Conservation (phyloP, 2,888 invertebrate species). For the Idaea biselata region DNA sequence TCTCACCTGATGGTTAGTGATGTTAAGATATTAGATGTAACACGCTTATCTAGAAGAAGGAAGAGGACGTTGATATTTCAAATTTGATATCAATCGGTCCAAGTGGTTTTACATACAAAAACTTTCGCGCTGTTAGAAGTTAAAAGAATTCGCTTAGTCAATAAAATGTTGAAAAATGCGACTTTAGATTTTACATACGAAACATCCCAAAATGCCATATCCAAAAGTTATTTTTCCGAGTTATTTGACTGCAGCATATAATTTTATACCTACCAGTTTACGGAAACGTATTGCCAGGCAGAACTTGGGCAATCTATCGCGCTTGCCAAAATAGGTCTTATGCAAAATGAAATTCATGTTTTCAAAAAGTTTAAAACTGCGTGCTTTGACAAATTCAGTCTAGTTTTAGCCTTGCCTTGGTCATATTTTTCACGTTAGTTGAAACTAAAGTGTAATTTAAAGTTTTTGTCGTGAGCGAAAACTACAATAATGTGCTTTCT, state of each 20-base stretch:
- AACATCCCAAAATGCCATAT: not conserved
- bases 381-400: conserved; percentile 8
- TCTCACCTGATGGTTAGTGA: too few relatives aligned
- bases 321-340: conserved; percentile 39
- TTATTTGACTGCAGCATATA: conserved; percentile 36
- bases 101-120: too few relatives aligned
- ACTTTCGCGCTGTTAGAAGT: too few relatives aligned
- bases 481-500: too few relatives aligned
- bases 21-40: too few relatives aligned
- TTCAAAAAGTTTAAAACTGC: conserved; percentile 16
- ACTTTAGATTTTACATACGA: too few relatives aligned
- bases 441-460: not conserved
- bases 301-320: conserved; percentile 38
- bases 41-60: too few relatives aligned
- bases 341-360: conserved; percentile 22
- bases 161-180: too few relatives aligned
- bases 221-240: conserved; percentile 1
- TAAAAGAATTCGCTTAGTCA: too few relatives aligned
- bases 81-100: too few relatives aligned
- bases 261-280: conserved; percentile 39
- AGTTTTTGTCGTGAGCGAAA: too few relatives aligned
- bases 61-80: too few relatives aligned
- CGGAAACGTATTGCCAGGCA: conserved; percentile 38
- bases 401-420: not conserved
- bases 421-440: not conserved